These are phyloP conservation scores for Leptopilina drosophilae DNA, from an alignment of 2,888 invertebrate genomes.

Conservation along the genomic window DNA sequence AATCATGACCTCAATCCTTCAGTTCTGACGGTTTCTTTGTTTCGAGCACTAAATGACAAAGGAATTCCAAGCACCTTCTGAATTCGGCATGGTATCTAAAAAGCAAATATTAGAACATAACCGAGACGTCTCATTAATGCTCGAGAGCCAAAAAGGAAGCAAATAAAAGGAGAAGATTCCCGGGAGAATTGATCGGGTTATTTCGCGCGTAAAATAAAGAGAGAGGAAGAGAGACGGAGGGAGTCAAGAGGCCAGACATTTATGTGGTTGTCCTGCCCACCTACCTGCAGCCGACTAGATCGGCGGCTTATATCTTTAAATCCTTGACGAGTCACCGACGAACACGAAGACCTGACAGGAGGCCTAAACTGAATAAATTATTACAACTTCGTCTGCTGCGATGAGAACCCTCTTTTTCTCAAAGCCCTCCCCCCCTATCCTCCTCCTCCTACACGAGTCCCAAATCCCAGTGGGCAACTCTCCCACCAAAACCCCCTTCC, in stretches of 20 bases:
- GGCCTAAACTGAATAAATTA: constrained; percentile 74
- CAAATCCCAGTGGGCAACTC: constrained; percentile 54
- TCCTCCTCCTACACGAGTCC: too few species aligned
- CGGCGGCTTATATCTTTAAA: constrained; percentile 31
- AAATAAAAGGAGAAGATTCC: not conserved
- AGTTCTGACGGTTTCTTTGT: too few species aligned
- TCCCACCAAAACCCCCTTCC: constrained; percentile 18
- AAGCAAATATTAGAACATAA: not conserved
- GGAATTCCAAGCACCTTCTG: constrained; percentile 7
- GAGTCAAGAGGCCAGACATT: constrained; percentile 13
- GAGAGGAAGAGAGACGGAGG: not conserved
- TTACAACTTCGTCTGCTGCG: constrained; percentile 61
- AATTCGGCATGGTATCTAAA: not conserved
- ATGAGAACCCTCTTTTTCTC: constrained; percentile 52
- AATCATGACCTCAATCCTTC: too few species aligned
- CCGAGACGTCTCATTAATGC: constrained; percentile 10
- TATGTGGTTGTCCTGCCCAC: constrained; percentile 26
- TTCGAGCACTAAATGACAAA: not conserved
- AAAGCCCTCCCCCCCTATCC: too few species aligned
- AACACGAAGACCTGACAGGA: constrained; percentile 58
- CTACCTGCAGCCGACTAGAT: constrained; percentile 32
- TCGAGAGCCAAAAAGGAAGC: not conserved
- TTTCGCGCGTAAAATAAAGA: constrained; percentile 38
- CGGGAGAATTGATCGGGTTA: constrained; percentile 15
- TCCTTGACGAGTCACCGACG: constrained; percentile 47